Conservation (phyloP, 2,888 invertebrate species). For the Lomographa bimaculata region DNA sequence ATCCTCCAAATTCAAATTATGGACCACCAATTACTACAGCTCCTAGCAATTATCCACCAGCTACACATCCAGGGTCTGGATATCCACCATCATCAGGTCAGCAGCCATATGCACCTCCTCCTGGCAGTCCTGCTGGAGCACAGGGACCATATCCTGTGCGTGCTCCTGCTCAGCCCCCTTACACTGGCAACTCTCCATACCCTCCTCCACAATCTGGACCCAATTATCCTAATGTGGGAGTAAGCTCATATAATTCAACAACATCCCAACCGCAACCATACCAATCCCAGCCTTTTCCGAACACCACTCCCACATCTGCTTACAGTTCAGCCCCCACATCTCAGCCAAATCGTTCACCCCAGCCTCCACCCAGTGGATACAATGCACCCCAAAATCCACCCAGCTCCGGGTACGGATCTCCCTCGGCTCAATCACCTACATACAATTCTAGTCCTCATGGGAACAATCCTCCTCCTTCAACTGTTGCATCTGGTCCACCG, state of each 20-base stretch:
- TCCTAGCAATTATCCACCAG: constrained; percentile 83
- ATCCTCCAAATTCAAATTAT: constrained; percentile 85
- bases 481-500: constrained; percentile 76
- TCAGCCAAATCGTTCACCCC: constrained; percentile 81
- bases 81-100: constrained; percentile 74
- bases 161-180: constrained; percentile 68
- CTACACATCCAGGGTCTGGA: constrained; percentile 72
- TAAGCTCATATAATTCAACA: constrained; percentile 75
- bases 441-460: constrained; percentile 85
- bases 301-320: constrained; percentile 77
- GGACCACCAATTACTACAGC: constrained; percentile 85
- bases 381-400: constrained; percentile 79
- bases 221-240: constrained; percentile 76
- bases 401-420: constrained; percentile 85
- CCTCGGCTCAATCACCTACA: constrained; percentile 85
- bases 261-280: constrained; percentile 76
- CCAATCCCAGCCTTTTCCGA: constrained; percentile 78
- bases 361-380: constrained; percentile 82
- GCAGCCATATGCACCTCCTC: constrained; percentile 77
- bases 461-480: constrained; percentile 75
- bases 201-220: constrained; percentile 71
- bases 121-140: constrained; percentile 69
- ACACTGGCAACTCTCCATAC: constrained; percentile 74
- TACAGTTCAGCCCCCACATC: constrained; percentile 80
- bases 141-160: constrained; percentile 74